phyloP scores from a whole-genome alignment of 2,888 invertebrate genomes.

The Thysanoteuthis rhombus region DNA sequence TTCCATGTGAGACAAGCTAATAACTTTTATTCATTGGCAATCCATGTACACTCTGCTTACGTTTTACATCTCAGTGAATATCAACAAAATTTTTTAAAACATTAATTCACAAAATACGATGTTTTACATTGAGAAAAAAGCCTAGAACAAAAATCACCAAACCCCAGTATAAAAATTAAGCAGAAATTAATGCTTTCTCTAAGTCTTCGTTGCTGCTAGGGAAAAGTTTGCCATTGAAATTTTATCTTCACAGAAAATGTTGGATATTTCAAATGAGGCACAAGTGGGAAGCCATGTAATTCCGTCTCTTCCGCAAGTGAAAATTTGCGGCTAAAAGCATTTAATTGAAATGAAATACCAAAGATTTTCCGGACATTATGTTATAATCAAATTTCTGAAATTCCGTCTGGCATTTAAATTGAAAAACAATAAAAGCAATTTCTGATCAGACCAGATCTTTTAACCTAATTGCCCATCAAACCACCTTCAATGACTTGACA shows the following conservation, averaged over 20 bases:
- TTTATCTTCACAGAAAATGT: not conserved
- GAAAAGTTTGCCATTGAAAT: not conserved
- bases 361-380: not conserved
- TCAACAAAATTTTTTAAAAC: not conserved
- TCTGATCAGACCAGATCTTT: not conserved
- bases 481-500: not conserved
- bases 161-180: not conserved
- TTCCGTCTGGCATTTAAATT: not conserved
- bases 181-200: not conserved
- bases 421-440: not conserved
- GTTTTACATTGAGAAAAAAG: not conserved
- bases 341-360: not conserved
- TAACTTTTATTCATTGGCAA: too few relatives aligned
- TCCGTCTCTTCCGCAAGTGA: not conserved
- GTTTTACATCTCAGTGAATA: too few relatives aligned
- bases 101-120: not conserved
- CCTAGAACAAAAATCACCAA: not conserved
- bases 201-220: not conserved
- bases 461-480: not conserved
- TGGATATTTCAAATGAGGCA: not conserved
- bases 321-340: not conserved
- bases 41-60: too few relatives aligned
- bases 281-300: not conserved
- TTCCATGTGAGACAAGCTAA: too few relatives aligned
- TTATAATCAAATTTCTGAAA: not conserved